Evolutionary conservation across 2,113 vertebrate genomes (phyloP).

Genomic region (Nematolebias whitei): DNA sequence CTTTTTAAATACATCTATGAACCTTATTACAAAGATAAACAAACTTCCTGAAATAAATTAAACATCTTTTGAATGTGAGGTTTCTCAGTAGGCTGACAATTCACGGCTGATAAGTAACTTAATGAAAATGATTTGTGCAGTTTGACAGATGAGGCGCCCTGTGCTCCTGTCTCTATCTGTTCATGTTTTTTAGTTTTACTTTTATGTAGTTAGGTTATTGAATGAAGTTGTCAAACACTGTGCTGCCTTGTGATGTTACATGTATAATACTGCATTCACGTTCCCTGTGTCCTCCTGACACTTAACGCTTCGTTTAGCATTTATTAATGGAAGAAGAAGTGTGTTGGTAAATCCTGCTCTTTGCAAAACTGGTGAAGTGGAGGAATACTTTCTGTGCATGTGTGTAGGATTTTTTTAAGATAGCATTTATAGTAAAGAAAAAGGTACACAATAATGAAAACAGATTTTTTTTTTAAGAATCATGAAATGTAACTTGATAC

Average conservation of each 20-base stretch:
- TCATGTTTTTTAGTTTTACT: slow-evolving; percentile 22
- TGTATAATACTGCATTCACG: slow-evolving; percentile 26
- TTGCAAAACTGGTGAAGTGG: slow-evolving; percentile 14
- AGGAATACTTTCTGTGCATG: neutral
- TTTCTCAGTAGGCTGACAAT: neutral
- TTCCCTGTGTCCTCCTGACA: slow-evolving; percentile 30
- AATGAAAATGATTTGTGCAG: neutral
- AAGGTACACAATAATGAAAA: neutral
- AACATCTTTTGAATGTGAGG: neutral
- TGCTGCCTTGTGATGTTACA: slow-evolving; percentile 44
- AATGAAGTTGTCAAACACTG: slow-evolving; percentile 41
- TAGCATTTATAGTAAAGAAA: neutral
- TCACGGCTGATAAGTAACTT: neutral
- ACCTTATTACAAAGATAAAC: too few species aligned
- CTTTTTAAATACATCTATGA: too few species aligned
- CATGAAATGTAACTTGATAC: neutral
- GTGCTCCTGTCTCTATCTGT: slow-evolving; percentile 7
- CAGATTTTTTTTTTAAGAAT: neutral
- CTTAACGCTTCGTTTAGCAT: slow-evolving; percentile 19
- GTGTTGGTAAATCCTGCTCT: slow-evolving; percentile 5
- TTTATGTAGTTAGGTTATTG: slow-evolving; percentile 12
- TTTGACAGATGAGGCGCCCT: slow-evolving; percentile 5
- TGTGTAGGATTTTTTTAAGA: neutral
- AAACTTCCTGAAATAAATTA: neutral
- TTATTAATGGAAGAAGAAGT: slow-evolving; percentile 14